A percentile compares a stretch with the other conserved stretches of the same genome.
Evolutionary conservation across 2,113 vertebrate species (phyloP).

Genomic region (Podarcis cretensis): DNA sequence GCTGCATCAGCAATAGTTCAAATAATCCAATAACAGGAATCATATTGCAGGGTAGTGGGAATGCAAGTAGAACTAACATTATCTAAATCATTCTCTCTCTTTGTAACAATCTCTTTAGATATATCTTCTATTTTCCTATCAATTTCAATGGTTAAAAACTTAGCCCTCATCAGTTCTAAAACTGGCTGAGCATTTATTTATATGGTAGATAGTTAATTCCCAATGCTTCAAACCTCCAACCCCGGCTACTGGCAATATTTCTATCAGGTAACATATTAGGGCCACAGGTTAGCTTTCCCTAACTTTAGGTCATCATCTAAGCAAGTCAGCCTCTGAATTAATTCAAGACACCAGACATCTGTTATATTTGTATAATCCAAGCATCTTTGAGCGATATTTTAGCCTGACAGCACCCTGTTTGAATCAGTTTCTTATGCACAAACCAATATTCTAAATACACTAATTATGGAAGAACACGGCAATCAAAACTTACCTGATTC

Average conservation of each 20-base stretch:
- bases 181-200: not conserved
- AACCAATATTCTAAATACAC: not conserved
- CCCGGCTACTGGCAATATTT: not conserved
- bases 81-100: not conserved
- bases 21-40: not conserved
- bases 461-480: not conserved
- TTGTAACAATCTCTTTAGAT: not conserved
- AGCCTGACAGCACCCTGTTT: not conserved
- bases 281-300: no score
- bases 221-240: not conserved
- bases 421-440: not conserved
- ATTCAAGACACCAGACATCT: not conserved
- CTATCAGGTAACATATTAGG: not conserved
- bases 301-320: no score
- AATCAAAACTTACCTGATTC: conserved; percentile 72
- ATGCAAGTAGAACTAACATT: not conserved
- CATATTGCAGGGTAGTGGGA: not conserved
- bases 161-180: not conserved
- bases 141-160: not conserved
- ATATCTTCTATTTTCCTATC: not conserved
- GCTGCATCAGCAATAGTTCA: not conserved
- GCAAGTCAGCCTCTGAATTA: not conserved
- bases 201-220: not conserved
- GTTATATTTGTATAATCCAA: not conserved
- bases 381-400: not conserved